Evolutionary conservation across 2,113 vertebrate genomes (phyloP), one percentile per base, ranked within the genome.

Genomic region (Neogale vison): DNA sequence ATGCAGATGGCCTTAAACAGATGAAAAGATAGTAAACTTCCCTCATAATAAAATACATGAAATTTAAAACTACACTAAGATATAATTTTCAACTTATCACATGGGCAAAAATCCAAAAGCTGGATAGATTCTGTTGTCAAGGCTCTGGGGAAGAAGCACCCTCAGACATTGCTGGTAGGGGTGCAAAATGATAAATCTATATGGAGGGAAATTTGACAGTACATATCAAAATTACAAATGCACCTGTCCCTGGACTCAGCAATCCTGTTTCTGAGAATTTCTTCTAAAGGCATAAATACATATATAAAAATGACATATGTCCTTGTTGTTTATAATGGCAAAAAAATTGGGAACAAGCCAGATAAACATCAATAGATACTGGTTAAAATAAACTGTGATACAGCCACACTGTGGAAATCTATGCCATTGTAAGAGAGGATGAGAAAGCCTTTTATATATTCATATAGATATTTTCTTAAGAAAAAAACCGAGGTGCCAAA

Each of bases 231-330:
- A 80, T 87, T 80, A 74, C 8, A 95, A 67, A 92, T 71, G n/a
- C 1, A 39, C 34, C 59, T 23, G 36, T 63, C 26, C 67, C 81
- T 94, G 90, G 85, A n/a, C 63, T 12, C 74, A 82, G 34, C 1
- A 59, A 45, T 74, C 57, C 14, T 50, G 17, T 92, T 97, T 93
- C 80, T 97, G 61, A n/a, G 24, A 88, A 23, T 95, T 96, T 96
- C 61, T 90, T 93, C 65, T 95, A 55, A 85, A 94, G 92, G 6
- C 29, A 79, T 21, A 39, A 52, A 42, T 67, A 59, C 6, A 10
- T 14, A 52, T 29, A 45, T 83, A 17, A 80, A 63, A 52, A 50
- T 29, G 61, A 45, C 2, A 72, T 21, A 72, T 24, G 4, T n/a
- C 55, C 5, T 69, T 69, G 29, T 24, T 84, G 9, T 42, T 96